Evolutionary conservation across 2,797 vertebrate genomes (phyloP), one percentile per base, ranked within the genome.

Genomic region (Myotis pilosus): DNA sequence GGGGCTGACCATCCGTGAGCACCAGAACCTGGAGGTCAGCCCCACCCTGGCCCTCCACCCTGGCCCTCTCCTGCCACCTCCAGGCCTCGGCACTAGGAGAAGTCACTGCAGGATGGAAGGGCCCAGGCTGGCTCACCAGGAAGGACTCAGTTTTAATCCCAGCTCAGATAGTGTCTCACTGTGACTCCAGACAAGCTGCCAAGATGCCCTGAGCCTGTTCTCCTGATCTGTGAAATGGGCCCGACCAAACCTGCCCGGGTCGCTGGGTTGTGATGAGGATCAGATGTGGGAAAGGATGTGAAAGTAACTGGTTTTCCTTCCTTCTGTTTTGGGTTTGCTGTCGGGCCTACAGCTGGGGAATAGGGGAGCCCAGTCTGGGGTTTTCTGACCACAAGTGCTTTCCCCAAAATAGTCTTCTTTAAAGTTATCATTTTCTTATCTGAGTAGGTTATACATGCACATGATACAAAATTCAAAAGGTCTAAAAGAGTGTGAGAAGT

Each of bases 321-420:
- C 78, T 85, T 92, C 89, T 74, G 53, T 57, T 41, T 49, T 19
- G 55, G 89, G 78, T 78, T 85, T 80, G 81, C 72, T 16, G 2
- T 44, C 47, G n/a, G 53, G 57, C 64, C 72, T 81, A 33, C 30
- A 84, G 86, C 23, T 72, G 87, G 53, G 76, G 72, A 57, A 16
- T 2, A 33, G 36, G 22, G 62, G 33, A 83, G 71, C 55, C 64
- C 23, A 30, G 49, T 25, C 69, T 82, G 91, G 93, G 95, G 47
- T 60, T 95, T 94, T 87, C 96, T 92, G 78, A 92, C 85, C 81
- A 62, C 82, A 81, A 93, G 82, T 55, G 72, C 82, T 95, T 95
- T 95, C 94, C 91, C 91, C 90, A 89, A 84, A 95, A 76, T 19
- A 71, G 64, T 57, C 41, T 57, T 60, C 53, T 86, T 62, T 68